These are phyloP conservation scores for Iphiclides podalirius DNA, from an alignment of 2,888 invertebrate genomes.

Conservation along the genomic window DNA sequence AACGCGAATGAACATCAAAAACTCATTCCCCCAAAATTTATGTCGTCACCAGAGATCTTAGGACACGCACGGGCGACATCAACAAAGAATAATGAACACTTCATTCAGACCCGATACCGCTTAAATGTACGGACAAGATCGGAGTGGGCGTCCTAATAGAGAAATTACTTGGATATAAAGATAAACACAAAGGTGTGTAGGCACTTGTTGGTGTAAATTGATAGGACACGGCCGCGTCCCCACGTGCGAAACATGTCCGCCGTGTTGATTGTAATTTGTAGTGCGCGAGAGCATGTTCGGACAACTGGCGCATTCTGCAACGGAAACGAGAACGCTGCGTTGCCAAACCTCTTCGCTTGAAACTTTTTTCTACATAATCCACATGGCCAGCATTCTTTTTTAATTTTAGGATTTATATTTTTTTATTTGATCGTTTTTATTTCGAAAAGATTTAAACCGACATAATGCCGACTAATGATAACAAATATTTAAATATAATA, in stretches of 20 bases:
- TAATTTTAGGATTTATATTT: too few species aligned
- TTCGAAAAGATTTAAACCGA: too few species aligned
- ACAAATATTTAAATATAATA: too few species aligned
- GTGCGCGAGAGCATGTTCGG: constrained; percentile 63
- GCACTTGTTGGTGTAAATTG: constrained; percentile 64
- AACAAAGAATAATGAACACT: constrained; percentile 28
- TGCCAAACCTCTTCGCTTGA: not conserved
- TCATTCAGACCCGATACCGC: constrained; percentile 25
- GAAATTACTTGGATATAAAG: constrained; percentile 70
- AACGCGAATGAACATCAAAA: constrained; percentile 16
- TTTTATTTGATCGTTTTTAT: too few species aligned
- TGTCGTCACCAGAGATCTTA: constrained; percentile 15
- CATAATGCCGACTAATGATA: too few species aligned
- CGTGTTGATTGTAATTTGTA: constrained; percentile 79
- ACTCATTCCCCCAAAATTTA: constrained; percentile 19
- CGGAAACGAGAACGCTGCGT: constrained; percentile 10
- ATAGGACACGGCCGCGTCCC: constrained; percentile 62
- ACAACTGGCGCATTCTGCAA: constrained; percentile 53
- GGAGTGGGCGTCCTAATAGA: constrained; percentile 61
- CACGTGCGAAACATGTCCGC: constrained; percentile 71
- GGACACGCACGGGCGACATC: constrained; percentile 24
- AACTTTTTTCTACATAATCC: too few species aligned
- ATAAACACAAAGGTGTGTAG: constrained; percentile 54
- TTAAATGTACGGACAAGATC: constrained; percentile 31
- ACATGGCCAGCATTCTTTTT: too few species aligned